These are phyloP conservation scores for Thalassaphorura encarpata DNA, from an alignment of 1,140 invertebrate genomes.

Conservation along the genomic window DNA sequence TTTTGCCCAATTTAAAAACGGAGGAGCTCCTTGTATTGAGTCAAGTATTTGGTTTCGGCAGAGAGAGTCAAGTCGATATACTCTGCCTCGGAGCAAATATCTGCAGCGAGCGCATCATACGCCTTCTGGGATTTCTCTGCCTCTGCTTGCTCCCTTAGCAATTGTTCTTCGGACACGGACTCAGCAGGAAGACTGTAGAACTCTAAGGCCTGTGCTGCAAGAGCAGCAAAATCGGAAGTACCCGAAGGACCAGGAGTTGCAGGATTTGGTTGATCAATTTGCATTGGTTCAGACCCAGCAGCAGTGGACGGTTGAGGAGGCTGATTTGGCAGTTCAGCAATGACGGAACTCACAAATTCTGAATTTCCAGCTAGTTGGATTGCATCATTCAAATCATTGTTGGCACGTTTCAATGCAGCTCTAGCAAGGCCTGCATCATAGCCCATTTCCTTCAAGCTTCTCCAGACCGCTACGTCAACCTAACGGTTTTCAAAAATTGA, in stretches of 20 bases:
- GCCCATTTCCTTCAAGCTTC: conserved; percentile 55
- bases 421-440: conserved; percentile 46
- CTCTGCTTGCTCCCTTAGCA: conserved; percentile 25
- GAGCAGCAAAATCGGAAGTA: not conserved
- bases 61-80: conserved; percentile 27
- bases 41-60: conserved; percentile 15
- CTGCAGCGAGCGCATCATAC: conserved; percentile 46
- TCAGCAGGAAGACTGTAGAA: not conserved
- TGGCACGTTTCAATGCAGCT: conserved; percentile 49
- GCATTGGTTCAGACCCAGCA: not conserved
- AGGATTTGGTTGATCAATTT: not conserved
- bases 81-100: conserved; percentile 43
- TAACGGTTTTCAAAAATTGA: too few relatives aligned
- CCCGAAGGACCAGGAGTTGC: not conserved
- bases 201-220: not conserved
- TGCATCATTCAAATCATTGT: conserved; percentile 56
- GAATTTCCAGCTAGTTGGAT: conserved; percentile 53
- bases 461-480: conserved; percentile 45
- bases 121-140: conserved; percentile 42
- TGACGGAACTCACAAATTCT: conserved; percentile 36
- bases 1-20: conserved; percentile 18
- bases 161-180: conserved; percentile 1
- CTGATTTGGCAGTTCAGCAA: conserved; percentile 34
- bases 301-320: not conserved
- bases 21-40: conserved; percentile 22